Percentiles rank a stretch among this genome's conserved stretches.
Conservation (phyloP, 2,888 invertebrate genomes). For the Polydrusus pterygomalis region DNA sequence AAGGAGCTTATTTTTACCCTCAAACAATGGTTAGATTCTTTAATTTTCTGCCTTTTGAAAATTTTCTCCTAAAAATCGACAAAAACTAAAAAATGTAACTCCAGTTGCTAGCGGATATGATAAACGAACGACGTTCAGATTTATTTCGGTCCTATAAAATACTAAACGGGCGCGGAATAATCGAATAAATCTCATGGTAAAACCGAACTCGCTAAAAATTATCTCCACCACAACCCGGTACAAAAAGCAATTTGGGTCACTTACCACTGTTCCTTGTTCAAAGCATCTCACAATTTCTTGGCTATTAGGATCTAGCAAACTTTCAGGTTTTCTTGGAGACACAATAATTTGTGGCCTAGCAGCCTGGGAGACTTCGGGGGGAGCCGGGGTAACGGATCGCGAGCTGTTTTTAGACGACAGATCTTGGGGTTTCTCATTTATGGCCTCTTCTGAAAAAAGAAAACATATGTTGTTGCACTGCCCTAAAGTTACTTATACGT, state of each 20-base stretch:
- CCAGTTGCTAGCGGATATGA: no score
- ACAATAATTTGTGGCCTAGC: constrained; percentile 85
- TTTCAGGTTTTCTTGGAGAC: constrained; percentile 76
- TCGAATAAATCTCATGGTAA: no score
- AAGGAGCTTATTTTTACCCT: no score
- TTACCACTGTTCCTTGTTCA: constrained; percentile 14
- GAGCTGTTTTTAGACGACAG: constrained; percentile 59
- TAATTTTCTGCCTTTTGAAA: no score
- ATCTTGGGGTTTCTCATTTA: constrained; percentile 63
- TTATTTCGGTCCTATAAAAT: no score
- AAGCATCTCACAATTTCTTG: constrained; percentile 58
- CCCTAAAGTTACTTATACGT: not conserved
- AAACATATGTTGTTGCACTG: not conserved
- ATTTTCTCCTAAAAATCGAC: no score
- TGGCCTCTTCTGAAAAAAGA: constrained; percentile 57
- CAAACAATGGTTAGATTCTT: no score
- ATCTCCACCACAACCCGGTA: no score
- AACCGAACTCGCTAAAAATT: no score
- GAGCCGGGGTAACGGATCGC: constrained; percentile 57
- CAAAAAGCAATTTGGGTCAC: not conserved
- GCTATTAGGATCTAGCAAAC: constrained; percentile 63
- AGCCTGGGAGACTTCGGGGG: constrained; percentile 63
- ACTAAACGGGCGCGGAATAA: no score
- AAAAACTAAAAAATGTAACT: no score
- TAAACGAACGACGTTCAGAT: no score